These are phyloP conservation scores for Trematomus loennbergii DNA, from an alignment of 2,113 vertebrate species.

Conservation along the genomic window DNA sequence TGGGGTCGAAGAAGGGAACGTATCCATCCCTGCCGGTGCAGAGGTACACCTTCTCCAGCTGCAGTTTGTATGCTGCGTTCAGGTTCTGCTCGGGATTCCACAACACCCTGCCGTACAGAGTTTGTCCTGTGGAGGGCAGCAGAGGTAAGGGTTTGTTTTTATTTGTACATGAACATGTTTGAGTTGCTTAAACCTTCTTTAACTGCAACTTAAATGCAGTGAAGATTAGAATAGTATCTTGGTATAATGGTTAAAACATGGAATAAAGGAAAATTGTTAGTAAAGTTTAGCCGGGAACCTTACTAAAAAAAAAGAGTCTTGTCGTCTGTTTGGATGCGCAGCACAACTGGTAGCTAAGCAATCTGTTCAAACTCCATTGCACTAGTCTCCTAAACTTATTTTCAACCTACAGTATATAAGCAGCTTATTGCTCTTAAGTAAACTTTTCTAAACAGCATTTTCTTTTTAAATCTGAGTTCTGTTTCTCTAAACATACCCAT, in stretches of 20 bases:
- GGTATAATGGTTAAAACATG: no score
- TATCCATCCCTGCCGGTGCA: constrained; percentile 95
- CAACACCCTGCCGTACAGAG: constrained; percentile 92
- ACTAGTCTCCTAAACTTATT: no score
- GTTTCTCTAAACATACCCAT: constrained; percentile 85
- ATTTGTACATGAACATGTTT: neutral
- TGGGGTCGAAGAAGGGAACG: constrained; percentile 97
- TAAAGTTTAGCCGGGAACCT: no score
- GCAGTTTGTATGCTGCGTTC: constrained; percentile 93
- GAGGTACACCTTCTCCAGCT: constrained; percentile 97
- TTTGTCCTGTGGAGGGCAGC: constrained; percentile 87
- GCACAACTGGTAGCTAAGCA: no score
- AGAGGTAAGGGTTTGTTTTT: neutral
- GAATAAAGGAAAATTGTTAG: no score
- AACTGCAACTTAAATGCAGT: neutral
- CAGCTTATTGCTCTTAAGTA: no score
- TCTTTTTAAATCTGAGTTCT: no score
- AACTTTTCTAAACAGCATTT: no score
- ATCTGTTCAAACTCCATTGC: no score
- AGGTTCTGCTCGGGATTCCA: constrained; percentile 98
- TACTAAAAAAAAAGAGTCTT: no score
- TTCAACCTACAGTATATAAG: no score
- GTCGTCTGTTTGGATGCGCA: no score
- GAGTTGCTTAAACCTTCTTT: neutral
- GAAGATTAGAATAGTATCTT: neutral